phyloP scores from a whole-genome alignment of 2,888 invertebrate genomes.

The Hypena proboscidalis region DNA sequence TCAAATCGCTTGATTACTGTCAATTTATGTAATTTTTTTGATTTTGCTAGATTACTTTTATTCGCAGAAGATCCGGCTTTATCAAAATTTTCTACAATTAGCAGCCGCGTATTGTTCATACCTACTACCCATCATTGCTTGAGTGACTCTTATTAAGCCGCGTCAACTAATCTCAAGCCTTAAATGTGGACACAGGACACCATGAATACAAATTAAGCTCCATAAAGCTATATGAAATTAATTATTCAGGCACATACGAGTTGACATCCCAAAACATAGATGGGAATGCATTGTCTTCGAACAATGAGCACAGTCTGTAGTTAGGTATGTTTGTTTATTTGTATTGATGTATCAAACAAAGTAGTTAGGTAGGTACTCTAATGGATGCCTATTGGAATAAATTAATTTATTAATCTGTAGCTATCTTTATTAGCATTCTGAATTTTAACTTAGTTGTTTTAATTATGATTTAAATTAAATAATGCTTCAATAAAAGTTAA shows the following conservation, averaged over 20 bases:
- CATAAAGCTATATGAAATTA: constrained; percentile 55
- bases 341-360: constrained; percentile 11
- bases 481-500: too few relatives aligned
- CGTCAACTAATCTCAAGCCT: constrained; percentile 54
- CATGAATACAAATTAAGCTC: constrained; percentile 60
- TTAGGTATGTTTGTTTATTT: constrained; percentile 36
- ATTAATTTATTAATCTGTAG: too few relatives aligned
- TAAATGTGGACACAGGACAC: constrained; percentile 43
- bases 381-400: too few relatives aligned
- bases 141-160: constrained; percentile 42
- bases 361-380: background rate
- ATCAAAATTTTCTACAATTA: too few relatives aligned
- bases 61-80: too few relatives aligned
- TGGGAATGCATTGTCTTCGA: constrained; percentile 62
- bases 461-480: too few relatives aligned
- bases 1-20: too few relatives aligned
- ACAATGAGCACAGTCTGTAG: constrained; percentile 52
- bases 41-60: too few relatives aligned
- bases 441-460: too few relatives aligned
- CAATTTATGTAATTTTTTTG: too few relatives aligned
- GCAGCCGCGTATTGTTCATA: too few relatives aligned
- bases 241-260: constrained; percentile 57
- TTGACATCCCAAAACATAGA: constrained; percentile 63
- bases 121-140: constrained; percentile 44
- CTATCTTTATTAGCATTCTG: too few relatives aligned